Base-by-base conservation (phyloP, 2,888 invertebrate genomes). In the Stictocephala bisonia region DNA sequence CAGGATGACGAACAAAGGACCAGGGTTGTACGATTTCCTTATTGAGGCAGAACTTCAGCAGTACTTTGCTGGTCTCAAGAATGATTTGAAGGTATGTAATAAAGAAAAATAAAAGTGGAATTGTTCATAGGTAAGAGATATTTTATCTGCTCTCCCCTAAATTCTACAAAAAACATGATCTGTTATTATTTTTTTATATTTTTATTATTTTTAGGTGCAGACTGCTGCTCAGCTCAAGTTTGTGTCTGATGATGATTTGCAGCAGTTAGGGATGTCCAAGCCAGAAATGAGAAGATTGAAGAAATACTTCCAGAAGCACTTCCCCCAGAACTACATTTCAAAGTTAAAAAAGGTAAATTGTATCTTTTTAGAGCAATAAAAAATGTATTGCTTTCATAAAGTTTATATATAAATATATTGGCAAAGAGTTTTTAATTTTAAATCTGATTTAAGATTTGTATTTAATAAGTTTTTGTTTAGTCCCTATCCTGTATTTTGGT, bases 211-310 rank as follows among this genome's bases (percentile, higher is more conserved):
- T 2, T 77, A 85, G 84, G 91, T 96, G 67, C 91, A 91, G 79
- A 94, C 92, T 84, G 90, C 94, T 3, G 91, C 94, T 51, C 96
- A 96, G 84, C 86, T 98, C 56, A 97, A 97, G 85, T 98, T 95
- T 87, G 97, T 97, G 58, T 92, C 93, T 41, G 95, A 95, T 81
- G 94, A 96, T 81, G 99, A 99, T 85, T 86, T 99, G 76, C 87
- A 89, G 70, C 93, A 94, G 79, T 92, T 99, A 81, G 98, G 98
- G 15, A 91, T 97, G 88, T 94, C 96, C 15, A 93, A 93, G 81
- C 97, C 98, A 26, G 99, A 99, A 86, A 95, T 97, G 86, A 89
- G 98, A 74, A 88, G 98, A 72, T 89, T 98, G 78, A 93, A 95
- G 82, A 97, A 97, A 85, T 95, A 92, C 83, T 98, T 95, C 83